A percentile compares a stretch with the other conserved stretches of the same genome.
These are phyloP conservation scores for Colinus virginianus DNA, from an alignment of 2,113 vertebrate genomes.

Conservation along the genomic window DNA sequence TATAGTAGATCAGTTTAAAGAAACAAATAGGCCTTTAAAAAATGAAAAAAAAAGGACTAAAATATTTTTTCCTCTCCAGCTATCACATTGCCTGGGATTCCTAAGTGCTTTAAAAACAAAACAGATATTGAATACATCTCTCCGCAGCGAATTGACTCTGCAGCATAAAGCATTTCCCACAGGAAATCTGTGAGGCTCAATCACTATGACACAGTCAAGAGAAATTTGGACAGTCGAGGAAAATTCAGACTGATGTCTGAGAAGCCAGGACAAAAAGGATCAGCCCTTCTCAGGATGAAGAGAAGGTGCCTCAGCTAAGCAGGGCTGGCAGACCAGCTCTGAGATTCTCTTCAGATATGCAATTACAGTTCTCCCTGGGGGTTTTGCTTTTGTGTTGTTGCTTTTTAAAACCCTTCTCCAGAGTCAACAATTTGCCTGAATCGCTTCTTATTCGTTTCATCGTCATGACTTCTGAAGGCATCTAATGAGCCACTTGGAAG, in stretches of 20 bases:
- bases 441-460: slow-evolving; percentile 52
- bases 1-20: background rate
- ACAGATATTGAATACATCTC: slow-evolving; percentile 8
- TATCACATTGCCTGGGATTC: background rate
- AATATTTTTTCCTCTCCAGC: background rate
- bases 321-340: slow-evolving; percentile 11
- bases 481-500: slow-evolving; percentile 64
- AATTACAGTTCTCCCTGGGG: slow-evolving; percentile 49
- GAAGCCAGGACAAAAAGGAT: slow-evolving; percentile 51
- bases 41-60: background rate
- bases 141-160: slow-evolving; percentile 20
- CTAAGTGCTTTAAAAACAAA: background rate
- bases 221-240: slow-evolving; percentile 35
- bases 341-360: slow-evolving; percentile 53
- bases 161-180: slow-evolving; percentile 15
- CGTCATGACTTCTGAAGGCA: slow-evolving; percentile 60
- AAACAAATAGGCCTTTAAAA: background rate
- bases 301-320: slow-evolving; percentile 60
- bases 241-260: slow-evolving; percentile 52
- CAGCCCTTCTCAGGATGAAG: slow-evolving; percentile 24
- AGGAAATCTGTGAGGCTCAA: slow-evolving; percentile 50
- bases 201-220: slow-evolving; percentile 45
- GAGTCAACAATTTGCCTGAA: slow-evolving; percentile 69
- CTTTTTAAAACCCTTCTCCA: slow-evolving; percentile 52
- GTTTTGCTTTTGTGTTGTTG: slow-evolving; percentile 48